These are phyloP conservation scores for Tyrannus savana DNA, from an alignment of 2,113 vertebrate species.

Conservation along the genomic window DNA sequence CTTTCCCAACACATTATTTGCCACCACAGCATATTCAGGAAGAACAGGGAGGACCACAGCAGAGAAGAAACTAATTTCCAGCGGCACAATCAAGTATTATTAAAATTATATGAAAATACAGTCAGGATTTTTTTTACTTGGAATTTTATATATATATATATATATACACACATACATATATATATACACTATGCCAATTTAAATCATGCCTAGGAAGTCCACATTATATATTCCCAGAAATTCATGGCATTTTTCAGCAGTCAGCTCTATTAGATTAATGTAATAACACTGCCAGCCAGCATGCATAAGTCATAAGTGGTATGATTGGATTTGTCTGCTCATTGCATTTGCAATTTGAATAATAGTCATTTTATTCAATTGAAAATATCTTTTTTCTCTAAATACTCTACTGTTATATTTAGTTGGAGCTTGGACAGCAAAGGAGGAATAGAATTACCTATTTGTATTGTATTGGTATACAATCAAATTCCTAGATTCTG, in stretches of 20 bases:
- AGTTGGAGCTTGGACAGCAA: not conserved
- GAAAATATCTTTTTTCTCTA: conserved; percentile 40
- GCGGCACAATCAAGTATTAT: not conserved
- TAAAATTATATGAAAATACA: not conserved
- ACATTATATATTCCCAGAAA: conserved; percentile 5
- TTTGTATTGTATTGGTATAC: not conserved
- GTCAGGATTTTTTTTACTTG: not conserved
- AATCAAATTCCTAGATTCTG: not conserved
- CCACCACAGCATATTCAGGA: not conserved
- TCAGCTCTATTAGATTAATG: conserved; percentile 32
- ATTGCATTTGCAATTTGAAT: conserved; percentile 16
- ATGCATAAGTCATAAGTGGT: conserved; percentile 40
- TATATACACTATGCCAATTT: not conserved
- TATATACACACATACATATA: not conserved
- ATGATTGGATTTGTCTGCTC: conserved; percentile 53
- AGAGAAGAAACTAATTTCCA: not conserved
- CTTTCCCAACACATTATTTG: not conserved
- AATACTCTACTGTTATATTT: conserved; percentile 3
- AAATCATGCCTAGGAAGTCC: not conserved
- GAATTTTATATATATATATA: not conserved
- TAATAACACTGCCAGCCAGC: conserved; percentile 17
- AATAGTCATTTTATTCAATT: conserved; percentile 22
- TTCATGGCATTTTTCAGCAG: conserved; percentile 26
- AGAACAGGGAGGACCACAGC: not conserved
- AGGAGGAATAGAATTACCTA: not conserved